These are phyloP conservation scores for Polyergus mexicanus DNA, from an alignment of 1,140 invertebrate species.

Conservation along the genomic window DNA sequence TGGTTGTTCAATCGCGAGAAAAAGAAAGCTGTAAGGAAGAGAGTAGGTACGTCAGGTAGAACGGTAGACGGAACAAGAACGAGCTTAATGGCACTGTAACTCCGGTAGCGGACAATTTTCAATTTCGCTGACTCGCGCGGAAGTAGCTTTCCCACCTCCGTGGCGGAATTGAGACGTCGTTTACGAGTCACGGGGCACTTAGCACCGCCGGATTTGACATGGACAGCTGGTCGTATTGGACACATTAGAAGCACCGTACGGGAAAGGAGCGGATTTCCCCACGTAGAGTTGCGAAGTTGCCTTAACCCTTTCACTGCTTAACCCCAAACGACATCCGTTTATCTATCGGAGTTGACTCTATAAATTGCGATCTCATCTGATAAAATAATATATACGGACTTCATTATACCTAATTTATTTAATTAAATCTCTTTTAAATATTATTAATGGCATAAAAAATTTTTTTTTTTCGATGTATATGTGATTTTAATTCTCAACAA, in stretches of 20 bases:
- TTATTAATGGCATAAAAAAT: not conserved
- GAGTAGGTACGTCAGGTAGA: conserved; percentile 10
- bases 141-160: conserved; percentile 73
- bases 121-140: conserved; percentile 79
- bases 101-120: conserved; percentile 75
- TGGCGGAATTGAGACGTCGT: conserved; percentile 74
- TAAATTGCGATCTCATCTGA: not conserved
- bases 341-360: too few species aligned
- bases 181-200: conserved; percentile 60
- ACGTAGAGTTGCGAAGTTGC: not conserved
- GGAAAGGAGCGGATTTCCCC: conserved; percentile 41
- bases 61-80: conserved; percentile 56
- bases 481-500: not conserved
- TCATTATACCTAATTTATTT: too few species aligned
- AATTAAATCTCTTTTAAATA: not conserved
- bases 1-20: not conserved
- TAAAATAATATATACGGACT: not conserved
- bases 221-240: conserved; percentile 74
- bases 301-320: conserved; percentile 20
- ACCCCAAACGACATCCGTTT: not conserved
- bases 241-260: conserved; percentile 55
- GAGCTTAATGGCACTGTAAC: conserved; percentile 43
- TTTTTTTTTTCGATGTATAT: not conserved
- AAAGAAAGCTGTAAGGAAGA: not conserved
- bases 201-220: conserved; percentile 73